A percentile compares a stretch with the other conserved stretches of the same genome.
Conservation (phyloP, 1,140 invertebrate species). For the Lethocerus indicus region DNA sequence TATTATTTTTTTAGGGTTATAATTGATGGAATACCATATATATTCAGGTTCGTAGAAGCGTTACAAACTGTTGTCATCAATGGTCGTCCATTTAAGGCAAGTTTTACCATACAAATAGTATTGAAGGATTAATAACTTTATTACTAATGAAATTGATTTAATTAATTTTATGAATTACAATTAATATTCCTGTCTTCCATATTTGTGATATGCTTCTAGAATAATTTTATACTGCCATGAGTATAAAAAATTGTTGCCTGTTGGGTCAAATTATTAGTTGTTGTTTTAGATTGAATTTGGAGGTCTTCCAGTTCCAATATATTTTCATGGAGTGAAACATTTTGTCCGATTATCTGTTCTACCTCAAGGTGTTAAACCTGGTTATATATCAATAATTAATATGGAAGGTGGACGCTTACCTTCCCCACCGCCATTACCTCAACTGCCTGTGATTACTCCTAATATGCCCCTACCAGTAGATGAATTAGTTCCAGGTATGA, state of each 20-base stretch:
- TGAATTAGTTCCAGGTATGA: no score
- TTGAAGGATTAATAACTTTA: no score
- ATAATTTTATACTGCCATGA: no score
- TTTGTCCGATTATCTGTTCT: slow-evolving; percentile 67
- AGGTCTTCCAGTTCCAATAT: slow-evolving; percentile 74
- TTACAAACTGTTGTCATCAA: slow-evolving; percentile 64
- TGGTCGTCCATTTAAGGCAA: slow-evolving; percentile 57
- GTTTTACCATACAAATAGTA: no score
- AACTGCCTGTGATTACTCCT: slow-evolving; percentile 9
- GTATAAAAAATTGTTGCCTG: no score
- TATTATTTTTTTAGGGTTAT: slow-evolving; percentile 32
- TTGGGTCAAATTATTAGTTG: no score
- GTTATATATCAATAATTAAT: slow-evolving; percentile 43
- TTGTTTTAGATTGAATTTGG: slow-evolving; percentile 74
- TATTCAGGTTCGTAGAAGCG: slow-evolving; percentile 60
- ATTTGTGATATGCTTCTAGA: no score
- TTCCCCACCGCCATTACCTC: slow-evolving; percentile 16
- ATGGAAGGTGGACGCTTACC: slow-evolving; percentile 37
- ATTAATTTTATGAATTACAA: no score
- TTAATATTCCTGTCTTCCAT: no score
- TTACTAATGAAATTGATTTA: no score
- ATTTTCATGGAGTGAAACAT: slow-evolving; percentile 60
- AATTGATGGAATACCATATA: slow-evolving; percentile 54
- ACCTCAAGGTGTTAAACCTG: slow-evolving; percentile 52
- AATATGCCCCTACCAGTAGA: no score